Evolutionary conservation across 1,140 invertebrate species (phyloP).

Genomic region (Lepidostoma basale): DNA sequence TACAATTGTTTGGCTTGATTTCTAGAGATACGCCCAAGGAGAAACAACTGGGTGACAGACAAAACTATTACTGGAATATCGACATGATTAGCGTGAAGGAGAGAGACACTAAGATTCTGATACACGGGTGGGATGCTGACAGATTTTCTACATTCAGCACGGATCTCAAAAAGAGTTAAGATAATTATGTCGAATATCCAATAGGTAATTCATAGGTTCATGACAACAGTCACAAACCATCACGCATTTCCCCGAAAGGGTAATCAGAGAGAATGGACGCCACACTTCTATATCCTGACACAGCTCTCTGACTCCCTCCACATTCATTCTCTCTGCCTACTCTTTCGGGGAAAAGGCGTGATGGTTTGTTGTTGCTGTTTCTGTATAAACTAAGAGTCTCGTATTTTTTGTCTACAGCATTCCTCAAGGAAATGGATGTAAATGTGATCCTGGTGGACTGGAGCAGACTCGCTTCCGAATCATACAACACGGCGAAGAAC

Average conservation of each 20-base stretch:
- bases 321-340: too few relatives aligned
- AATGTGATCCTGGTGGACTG: constrained; percentile 67
- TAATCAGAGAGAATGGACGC: too few relatives aligned
- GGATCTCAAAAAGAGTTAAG: constrained; percentile 13
- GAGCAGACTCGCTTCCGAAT: constrained; percentile 51
- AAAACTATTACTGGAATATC: constrained; percentile 10
- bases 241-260: too few relatives aligned
- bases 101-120: constrained; percentile 12
- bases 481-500: constrained; percentile 56
- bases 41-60: not conserved
- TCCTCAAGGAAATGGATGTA: constrained; percentile 53
- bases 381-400: not conserved
- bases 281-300: too few relatives aligned
- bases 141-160: constrained; percentile 9
- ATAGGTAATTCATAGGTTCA: too few relatives aligned
- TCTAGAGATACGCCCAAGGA: not conserved
- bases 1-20: not conserved
- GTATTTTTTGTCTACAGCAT: constrained; percentile 47
- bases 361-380: too few relatives aligned
- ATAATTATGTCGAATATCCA: too few relatives aligned
- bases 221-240: too few relatives aligned
- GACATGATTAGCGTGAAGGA: constrained; percentile 17
- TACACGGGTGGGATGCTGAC: constrained; percentile 5
- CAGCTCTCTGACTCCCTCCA: too few relatives aligned
- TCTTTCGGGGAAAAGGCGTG: too few relatives aligned